Evolutionary conservation across 2,797 vertebrate genomes (phyloP).

Genomic region (Sebastes variabilis): DNA sequence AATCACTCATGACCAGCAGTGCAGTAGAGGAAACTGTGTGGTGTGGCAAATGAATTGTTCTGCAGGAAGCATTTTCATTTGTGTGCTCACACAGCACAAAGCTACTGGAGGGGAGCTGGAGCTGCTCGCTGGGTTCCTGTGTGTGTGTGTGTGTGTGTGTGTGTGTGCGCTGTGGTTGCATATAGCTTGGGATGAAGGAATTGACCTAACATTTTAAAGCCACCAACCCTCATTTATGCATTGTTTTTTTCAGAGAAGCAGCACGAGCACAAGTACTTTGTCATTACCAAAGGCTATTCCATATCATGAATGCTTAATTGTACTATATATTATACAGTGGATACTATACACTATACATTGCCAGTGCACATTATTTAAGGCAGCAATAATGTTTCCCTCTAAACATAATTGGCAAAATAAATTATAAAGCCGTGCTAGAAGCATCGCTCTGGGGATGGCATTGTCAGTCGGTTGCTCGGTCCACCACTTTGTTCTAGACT

Average conservation of each 20-base stretch:
- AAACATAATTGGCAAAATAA: neutral
- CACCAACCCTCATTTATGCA: neutral
- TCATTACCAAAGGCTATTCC: neutral
- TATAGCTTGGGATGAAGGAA: neutral
- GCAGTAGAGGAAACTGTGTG: constrained; percentile 35
- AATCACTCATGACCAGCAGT: constrained; percentile 39
- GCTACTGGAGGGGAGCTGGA: constrained; percentile 2
- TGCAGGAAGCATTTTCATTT: constrained; percentile 64
- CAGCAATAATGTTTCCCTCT: neutral
- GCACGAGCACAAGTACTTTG: neutral
- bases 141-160: neutral
- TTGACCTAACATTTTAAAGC: constrained; percentile 18
- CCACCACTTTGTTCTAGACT: neutral
- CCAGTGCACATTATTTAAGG: neutral
- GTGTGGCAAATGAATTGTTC: constrained; percentile 62
- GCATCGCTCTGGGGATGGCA: too few species aligned
- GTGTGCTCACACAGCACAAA: constrained; percentile 37
- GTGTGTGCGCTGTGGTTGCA: neutral
- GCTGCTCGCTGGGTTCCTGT: neutral
- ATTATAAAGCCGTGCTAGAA: too few species aligned
- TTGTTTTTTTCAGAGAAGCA: neutral
- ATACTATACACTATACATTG: too few species aligned
- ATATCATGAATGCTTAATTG: neutral
- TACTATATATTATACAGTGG: neutral
- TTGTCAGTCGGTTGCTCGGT: too few species aligned